A percentile compares a stretch with the other conserved stretches of the same genome.
phyloP scores from a whole-genome alignment of 1,140 invertebrate species.

The Cylas formicarius region DNA sequence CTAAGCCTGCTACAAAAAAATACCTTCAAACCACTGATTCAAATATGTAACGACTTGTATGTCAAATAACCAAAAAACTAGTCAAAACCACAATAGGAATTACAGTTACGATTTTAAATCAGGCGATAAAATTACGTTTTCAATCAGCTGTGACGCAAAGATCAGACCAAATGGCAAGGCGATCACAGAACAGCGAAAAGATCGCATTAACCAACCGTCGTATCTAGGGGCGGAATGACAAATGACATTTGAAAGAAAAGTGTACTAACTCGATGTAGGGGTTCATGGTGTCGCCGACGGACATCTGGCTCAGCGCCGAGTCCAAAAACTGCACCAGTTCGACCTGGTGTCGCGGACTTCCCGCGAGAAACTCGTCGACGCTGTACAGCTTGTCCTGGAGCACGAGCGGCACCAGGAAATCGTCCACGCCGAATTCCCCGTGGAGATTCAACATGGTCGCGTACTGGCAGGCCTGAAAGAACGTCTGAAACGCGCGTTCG shows the following conservation, averaged over 20 bases:
- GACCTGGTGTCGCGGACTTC: slow-evolving; percentile 51
- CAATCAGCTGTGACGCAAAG: too few relatives aligned
- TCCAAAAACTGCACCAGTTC: slow-evolving; percentile 57
- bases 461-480: slow-evolving; percentile 53
- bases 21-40: too few relatives aligned
- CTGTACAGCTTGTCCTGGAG: slow-evolving; percentile 63
- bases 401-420: slow-evolving; percentile 62
- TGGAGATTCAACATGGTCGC: slow-evolving; percentile 56
- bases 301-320: slow-evolving; percentile 43
- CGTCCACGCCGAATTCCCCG: slow-evolving; percentile 54
- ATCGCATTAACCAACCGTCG: neutral
- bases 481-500: neutral
- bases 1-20: too few relatives aligned
- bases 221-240: slow-evolving; percentile 1
- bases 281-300: slow-evolving; percentile 24
- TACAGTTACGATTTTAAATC: too few relatives aligned
- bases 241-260: neutral
- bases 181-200: too few relatives aligned
- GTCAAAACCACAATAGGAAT: too few relatives aligned
- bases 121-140: too few relatives aligned
- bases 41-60: too few relatives aligned
- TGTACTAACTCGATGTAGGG: slow-evolving; percentile 26
- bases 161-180: too few relatives aligned
- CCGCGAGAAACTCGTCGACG: slow-evolving; percentile 58
- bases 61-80: too few relatives aligned